phyloP scores from a whole-genome alignment of 2,888 invertebrate species.

The Stenotaenia linearis region DNA sequence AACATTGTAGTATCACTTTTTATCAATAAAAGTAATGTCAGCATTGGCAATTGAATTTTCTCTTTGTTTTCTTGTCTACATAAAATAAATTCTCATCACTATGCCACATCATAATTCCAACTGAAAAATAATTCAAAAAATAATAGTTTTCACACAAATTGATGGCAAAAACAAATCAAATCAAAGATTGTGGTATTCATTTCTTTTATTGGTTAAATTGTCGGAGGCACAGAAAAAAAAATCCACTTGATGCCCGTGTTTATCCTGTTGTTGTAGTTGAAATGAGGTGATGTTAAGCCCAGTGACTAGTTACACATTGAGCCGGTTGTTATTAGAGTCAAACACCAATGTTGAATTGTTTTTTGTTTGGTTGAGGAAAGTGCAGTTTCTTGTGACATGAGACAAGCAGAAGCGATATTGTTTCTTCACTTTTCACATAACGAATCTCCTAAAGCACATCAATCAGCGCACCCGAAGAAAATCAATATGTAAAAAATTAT shows the following conservation, averaged over 20 bases:
- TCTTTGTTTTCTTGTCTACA: background rate
- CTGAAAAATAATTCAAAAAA: background rate
- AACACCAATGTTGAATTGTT: background rate
- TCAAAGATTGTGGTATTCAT: too few relatives aligned
- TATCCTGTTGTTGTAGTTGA: background rate
- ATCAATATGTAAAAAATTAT: background rate
- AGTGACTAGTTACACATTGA: background rate
- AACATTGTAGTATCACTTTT: background rate
- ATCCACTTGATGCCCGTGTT: background rate
- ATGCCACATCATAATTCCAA: background rate
- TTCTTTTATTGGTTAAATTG: background rate
- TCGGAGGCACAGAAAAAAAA: background rate
- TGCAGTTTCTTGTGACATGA: background rate
- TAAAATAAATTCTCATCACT: background rate
- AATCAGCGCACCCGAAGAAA: background rate
- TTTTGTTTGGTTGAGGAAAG: background rate
- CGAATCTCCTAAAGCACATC: background rate
- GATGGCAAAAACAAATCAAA: background rate
- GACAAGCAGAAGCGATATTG: background rate
- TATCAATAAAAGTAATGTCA: background rate
- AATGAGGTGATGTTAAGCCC: background rate
- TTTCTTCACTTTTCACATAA: background rate
- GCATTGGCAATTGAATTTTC: background rate
- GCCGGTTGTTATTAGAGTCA: background rate
- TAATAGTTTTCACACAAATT: background rate